Evolutionary conservation across 2,113 vertebrate species (phyloP).

Genomic region (Castor canadensis): DNA sequence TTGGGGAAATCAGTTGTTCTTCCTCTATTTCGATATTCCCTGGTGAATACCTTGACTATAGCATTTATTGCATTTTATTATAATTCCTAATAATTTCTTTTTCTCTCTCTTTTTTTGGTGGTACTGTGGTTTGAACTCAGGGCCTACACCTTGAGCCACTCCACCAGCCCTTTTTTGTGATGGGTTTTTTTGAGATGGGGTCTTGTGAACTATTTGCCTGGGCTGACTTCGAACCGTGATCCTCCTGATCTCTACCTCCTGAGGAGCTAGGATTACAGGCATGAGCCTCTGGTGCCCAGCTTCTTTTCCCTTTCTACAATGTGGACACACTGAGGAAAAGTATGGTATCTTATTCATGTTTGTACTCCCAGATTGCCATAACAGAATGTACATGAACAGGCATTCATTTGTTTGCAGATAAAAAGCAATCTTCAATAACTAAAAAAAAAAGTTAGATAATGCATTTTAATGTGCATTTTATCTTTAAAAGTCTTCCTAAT

Average conservation of each 20-base stretch:
- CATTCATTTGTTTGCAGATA: not conserved
- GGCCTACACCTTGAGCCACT: too few relatives aligned
- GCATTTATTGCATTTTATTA: not conserved
- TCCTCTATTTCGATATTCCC: not conserved
- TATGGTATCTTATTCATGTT: not conserved
- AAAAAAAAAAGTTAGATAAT: not conserved
- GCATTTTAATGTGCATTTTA: not conserved
- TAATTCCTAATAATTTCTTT: not conserved
- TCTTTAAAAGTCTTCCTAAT: conserved; percentile 31
- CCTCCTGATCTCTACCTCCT: too few relatives aligned
- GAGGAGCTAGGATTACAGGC: too few relatives aligned
- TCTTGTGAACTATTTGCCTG: too few relatives aligned
- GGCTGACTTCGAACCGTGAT: too few relatives aligned
- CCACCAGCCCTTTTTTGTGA: too few relatives aligned
- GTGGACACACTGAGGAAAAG: not conserved
- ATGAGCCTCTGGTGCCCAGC: too few relatives aligned
- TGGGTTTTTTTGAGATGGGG: too few relatives aligned
- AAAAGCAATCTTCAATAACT: conserved; percentile 2
- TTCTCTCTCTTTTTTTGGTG: too few relatives aligned
- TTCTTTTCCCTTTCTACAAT: not conserved
- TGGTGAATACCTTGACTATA: not conserved
- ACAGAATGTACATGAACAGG: not conserved
- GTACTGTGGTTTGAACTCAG: not conserved
- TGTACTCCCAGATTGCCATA: not conserved
- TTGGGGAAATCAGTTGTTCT: not conserved